These are phyloP conservation scores for Protonemura montana DNA, from an alignment of 2,888 invertebrate species.

Conservation along the genomic window DNA sequence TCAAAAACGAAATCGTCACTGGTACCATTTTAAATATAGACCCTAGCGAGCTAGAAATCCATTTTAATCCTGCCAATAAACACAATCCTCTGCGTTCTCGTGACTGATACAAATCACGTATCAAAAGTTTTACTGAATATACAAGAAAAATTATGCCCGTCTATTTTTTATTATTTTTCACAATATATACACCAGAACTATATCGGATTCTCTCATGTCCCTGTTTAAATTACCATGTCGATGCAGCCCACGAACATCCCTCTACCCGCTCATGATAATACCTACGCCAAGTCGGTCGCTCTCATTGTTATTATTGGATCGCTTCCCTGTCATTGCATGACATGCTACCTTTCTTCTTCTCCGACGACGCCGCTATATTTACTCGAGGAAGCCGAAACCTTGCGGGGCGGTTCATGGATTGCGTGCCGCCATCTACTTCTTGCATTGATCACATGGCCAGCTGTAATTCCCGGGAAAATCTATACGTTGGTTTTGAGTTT, in stretches of 20 bases:
- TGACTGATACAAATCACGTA: neutral
- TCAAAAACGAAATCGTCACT: neutral
- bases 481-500: neutral
- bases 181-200: no score
- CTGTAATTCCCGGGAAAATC: neutral
- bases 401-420: neutral
- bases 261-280: neutral
- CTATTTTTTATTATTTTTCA: neutral
- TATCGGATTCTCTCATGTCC: neutral
- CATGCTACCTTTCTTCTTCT: conserved; percentile 28
- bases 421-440: neutral
- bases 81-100: neutral
- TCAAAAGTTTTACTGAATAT: neutral
- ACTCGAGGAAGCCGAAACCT: neutral
- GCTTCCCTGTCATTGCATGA: conserved; percentile 34
- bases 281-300: neutral
- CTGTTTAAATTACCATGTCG: neutral
- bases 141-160: neutral
- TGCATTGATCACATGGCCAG: neutral
- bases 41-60: neutral
- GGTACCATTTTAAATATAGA: neutral
- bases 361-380: conserved; percentile 15
- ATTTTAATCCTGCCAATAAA: neutral
- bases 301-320: conserved; percentile 23
- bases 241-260: neutral